These are phyloP conservation scores for Drosophila prosaltans DNA, from an alignment of 1,140 invertebrate genomes.

Conservation along the genomic window DNA sequence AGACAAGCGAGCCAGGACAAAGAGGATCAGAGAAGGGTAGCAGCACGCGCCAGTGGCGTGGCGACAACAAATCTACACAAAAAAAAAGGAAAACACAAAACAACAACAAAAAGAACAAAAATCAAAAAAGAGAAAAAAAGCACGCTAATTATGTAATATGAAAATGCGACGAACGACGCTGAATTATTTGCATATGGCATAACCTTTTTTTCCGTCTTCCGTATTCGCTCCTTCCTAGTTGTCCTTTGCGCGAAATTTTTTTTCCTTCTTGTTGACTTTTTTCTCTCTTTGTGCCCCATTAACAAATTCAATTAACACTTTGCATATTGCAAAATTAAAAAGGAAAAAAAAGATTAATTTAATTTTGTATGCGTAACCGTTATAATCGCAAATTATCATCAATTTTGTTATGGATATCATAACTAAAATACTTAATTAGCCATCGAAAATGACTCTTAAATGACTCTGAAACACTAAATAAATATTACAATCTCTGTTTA, in stretches of 20 bases:
- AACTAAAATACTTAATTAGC: neutral
- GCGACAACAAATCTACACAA: too few species aligned
- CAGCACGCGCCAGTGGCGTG: too few species aligned
- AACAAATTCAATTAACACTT: conserved; percentile 73
- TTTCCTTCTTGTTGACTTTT: conserved; percentile 13
- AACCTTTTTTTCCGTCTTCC: conserved; percentile 49
- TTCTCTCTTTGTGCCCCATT: conserved; percentile 46
- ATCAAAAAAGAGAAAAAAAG: conserved; percentile 4
- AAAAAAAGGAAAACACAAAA: conserved; percentile 32
- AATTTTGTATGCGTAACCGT: conserved; percentile 4
- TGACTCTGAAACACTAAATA: too few species aligned
- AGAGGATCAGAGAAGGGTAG: neutral
- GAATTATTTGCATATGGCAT: conserved; percentile 78
- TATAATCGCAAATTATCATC: conserved; percentile 3
- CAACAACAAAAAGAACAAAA: conserved; percentile 14
- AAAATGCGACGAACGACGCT: conserved; percentile 70
- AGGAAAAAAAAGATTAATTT: conserved; percentile 7
- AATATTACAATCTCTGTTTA: too few species aligned
- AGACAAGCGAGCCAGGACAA: neutral
- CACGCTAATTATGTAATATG: conserved; percentile 80
- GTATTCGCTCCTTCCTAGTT: conserved; percentile 13
- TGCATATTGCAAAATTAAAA: conserved; percentile 37
- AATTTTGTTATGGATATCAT: neutral
- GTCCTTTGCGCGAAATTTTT: conserved; percentile 5
- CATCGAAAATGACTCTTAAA: neutral